Conservation (phyloP, 2,797 vertebrate genomes). For the Danio tinwini region DNA sequence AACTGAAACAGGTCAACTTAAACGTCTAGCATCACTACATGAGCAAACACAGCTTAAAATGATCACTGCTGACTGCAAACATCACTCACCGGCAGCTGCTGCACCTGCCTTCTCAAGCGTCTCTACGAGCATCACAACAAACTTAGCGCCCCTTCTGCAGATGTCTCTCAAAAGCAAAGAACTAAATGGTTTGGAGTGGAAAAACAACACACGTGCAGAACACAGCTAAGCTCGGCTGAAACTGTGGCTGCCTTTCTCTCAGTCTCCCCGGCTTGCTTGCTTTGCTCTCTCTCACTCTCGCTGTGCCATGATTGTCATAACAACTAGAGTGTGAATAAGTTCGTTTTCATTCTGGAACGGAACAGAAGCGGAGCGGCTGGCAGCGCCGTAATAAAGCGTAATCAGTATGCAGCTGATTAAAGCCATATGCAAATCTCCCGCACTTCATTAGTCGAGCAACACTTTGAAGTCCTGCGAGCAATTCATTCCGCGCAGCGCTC, state of each 20-base stretch:
- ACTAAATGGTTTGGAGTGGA: conserved; percentile 37
- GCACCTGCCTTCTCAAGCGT: conserved; percentile 77
- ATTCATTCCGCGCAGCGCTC: conserved; percentile 97
- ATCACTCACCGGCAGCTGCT: conserved; percentile 74
- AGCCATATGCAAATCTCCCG: conserved; percentile 98
- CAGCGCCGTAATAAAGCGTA: conserved; percentile 99
- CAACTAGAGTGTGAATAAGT: conserved; percentile 96
- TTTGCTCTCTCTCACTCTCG: conserved; percentile 60
- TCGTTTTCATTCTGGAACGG: conserved; percentile 88
- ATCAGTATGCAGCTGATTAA: conserved; percentile 99
- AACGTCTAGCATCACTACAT: background rate
- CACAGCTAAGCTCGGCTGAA: conserved; percentile 47
- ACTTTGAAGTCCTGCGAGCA: conserved; percentile 99
- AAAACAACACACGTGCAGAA: conserved; percentile 64
- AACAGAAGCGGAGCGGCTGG: conserved; percentile 99
- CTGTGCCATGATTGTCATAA: conserved; percentile 91
- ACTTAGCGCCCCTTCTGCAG: background rate
- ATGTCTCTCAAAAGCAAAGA: conserved; percentile 18
- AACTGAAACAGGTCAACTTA: background rate
- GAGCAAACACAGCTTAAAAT: conserved; percentile 36
- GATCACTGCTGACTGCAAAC: background rate
- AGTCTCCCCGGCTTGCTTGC: conserved; percentile 61
- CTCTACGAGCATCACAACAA: conserved; percentile 58
- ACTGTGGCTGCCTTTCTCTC: conserved; percentile 66
- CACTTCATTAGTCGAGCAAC: conserved; percentile 97